A percentile compares a stretch with the other conserved stretches of the same genome.
Conservation (phyloP, 2,888 invertebrate species). For the Dryobota labecula region DNA sequence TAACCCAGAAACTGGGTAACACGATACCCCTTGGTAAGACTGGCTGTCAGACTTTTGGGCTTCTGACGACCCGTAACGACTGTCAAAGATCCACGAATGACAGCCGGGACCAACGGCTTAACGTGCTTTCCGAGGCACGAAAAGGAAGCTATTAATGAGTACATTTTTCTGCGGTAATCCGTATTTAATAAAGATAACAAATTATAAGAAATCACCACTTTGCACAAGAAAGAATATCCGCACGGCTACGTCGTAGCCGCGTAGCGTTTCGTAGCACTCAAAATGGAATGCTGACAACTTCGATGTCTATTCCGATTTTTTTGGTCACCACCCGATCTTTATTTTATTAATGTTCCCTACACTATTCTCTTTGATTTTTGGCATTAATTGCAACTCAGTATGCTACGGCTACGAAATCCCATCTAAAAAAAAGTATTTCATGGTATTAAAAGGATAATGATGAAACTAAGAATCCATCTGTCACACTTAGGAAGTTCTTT, state of each 20-base stretch:
- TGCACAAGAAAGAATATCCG: background rate
- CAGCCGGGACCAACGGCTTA: too few species aligned
- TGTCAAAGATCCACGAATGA: too few species aligned
- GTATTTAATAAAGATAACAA: too few species aligned
- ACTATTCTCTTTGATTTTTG: background rate
- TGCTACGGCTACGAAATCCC: background rate
- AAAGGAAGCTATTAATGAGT: too few species aligned
- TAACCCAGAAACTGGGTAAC: too few species aligned
- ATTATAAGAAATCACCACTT: background rate
- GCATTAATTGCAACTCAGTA: background rate
- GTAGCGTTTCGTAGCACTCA: conserved; percentile 45
- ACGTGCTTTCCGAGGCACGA: too few species aligned
- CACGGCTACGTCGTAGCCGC: conserved; percentile 41
- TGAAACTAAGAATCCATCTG: background rate
- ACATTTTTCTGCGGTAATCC: too few species aligned
- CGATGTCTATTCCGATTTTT: background rate
- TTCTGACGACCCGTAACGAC: too few species aligned
- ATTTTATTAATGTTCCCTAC: background rate
- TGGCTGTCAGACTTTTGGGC: too few species aligned
- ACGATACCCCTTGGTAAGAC: too few species aligned
- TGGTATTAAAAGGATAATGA: background rate
- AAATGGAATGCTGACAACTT: background rate
- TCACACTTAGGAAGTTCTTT: background rate
- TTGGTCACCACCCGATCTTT: background rate
- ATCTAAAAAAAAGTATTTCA: background rate